Evolutionary conservation across 1,140 invertebrate species (phyloP), one percentile per base, ranked within the genome.

Genomic region (Psix sp.): DNA sequence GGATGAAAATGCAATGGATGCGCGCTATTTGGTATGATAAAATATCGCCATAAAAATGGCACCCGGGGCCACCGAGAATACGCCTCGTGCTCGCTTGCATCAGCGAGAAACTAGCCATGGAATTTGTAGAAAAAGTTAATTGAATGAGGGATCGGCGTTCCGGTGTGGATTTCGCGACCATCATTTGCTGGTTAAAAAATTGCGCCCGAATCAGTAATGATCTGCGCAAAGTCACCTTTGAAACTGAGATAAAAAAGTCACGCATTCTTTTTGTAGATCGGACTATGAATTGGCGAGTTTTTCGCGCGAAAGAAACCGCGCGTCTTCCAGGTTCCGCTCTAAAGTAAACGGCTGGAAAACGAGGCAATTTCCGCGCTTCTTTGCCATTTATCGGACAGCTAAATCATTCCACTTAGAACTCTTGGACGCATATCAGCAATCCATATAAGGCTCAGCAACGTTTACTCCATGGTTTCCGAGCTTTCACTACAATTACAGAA

Each of bases 1-100:
- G 78, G 81, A 86, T 85, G 83, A 79, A 86, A 86, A 84, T 84
- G 79, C 82, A 79, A 84, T 85, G 82, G 77, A 85, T 81, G 80
- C 79, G 74, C 77, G 81, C 77, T 82, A 82, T 83, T 86, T 82
- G 80, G 77, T 82, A 84, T 80, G 78, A 84, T 86, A 83, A 85
- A 86, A 84, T 83, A 82, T 81, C 71, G 76, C 62, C 42, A 71
- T 74, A 82, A 80, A 83, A 80, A 79, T 43, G 70, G 48, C 67
- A 78, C 62, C 76, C 52, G 60, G 72, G 73, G 67, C 77, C 63
- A 76, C 48, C 40, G 42, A 54, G 68, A 72, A 51, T 60, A 74
- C 72, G 74, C 79, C 71, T 73, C 48, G 46, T 63, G 71, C 56
- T 54, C 51, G 67, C 66, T 42, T 43, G 33, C 46, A 40, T 54